Evolutionary conservation across 2,888 invertebrate genomes (phyloP), one percentile per base, ranked within the genome.

Genomic region (Gastracanthus pulcherrimus): DNA sequence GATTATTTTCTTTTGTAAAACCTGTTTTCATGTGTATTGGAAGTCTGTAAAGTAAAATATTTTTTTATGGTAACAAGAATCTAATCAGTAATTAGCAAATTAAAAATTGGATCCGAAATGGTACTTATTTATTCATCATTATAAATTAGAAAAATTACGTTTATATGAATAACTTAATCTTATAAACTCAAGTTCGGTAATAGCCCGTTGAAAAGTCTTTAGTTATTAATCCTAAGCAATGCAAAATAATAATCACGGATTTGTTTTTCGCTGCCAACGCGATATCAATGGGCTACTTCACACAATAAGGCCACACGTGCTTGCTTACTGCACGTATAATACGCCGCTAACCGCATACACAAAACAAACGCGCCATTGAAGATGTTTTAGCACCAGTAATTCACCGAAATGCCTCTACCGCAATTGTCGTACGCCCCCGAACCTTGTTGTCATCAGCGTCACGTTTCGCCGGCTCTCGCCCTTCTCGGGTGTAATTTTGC

Each of bases 321-420:
- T 58, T 9, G 6, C 23, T 26, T 26, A 34, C 41, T 36, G 64
- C 48, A n/a, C n/a, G n/a, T n/a, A n/a, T n/a, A n/a, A n/a, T 26
- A 2, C 0, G 29, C 55, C 13, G 41, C 36, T 34, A 13, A 16
- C 9, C 29, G n/a, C 31, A 3, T 45, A 9, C 26, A 26, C 16
- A n/a, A 38, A 66, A 66, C 66, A 79, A 74, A 36, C 72, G 74
- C 60, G 79, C 45, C 16, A 29, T 60, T 74, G 29, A 60, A 67
- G 67, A 64, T 29, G 19, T 13, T 36, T 71, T 51, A 55, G 31
- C 48, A 26, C 11, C 31, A 26, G 6, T 55, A 74, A 66, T 79
- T 79, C 79, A 34, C 29, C 67, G 79, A 74, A 79, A 79, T 29
- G 48, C 38, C 6, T 29, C 36, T 13, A 7, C 66, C 0, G 3